phyloP scores from a whole-genome alignment of 2,797 vertebrate species.

The Sebastes reedi region DNA sequence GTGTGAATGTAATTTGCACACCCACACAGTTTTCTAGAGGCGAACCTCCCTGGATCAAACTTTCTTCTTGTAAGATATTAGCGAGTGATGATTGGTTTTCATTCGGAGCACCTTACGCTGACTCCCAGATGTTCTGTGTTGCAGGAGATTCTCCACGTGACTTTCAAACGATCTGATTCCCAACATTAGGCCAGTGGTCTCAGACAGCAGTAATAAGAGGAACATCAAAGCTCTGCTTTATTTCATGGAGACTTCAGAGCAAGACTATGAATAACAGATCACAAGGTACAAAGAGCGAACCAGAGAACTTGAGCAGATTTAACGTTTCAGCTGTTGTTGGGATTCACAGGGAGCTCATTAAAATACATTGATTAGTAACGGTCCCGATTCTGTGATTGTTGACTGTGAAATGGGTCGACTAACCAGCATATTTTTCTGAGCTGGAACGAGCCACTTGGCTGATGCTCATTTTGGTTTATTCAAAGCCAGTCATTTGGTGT shows the following conservation, averaged over 20 bases:
- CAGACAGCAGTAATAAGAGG: constrained; percentile 67
- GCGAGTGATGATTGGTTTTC: constrained; percentile 16
- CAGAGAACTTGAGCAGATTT: constrained; percentile 71
- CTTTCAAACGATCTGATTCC: constrained; percentile 50
- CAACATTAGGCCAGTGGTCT: constrained; percentile 57
- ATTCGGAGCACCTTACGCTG: constrained; percentile 22
- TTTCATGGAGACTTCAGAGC: constrained; percentile 70
- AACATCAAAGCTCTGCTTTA: constrained; percentile 75
- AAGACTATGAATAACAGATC: constrained; percentile 77
- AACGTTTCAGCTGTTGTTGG: constrained; percentile 70
- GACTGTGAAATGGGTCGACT: constrained; percentile 64
- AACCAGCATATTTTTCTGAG: constrained; percentile 46
- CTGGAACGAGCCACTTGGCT: constrained; percentile 67
- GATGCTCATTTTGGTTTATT: constrained; percentile 64
- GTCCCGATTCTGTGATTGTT: constrained; percentile 74
- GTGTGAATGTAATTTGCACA: constrained; percentile 26
- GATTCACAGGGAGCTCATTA: constrained; percentile 74
- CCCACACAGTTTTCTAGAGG: constrained; percentile 27
- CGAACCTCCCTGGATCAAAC: constrained; percentile 26
- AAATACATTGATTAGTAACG: constrained; percentile 74
- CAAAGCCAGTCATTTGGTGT: constrained; percentile 73
- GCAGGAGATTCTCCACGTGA: constrained; percentile 41
- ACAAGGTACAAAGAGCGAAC: constrained; percentile 75
- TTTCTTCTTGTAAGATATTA: constrained; percentile 21
- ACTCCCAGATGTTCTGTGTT: constrained; percentile 47